Evolutionary conservation across 2,888 invertebrate genomes (phyloP), one percentile per base, ranked within the genome.

Genomic region (Gymnocheta viridis): DNA sequence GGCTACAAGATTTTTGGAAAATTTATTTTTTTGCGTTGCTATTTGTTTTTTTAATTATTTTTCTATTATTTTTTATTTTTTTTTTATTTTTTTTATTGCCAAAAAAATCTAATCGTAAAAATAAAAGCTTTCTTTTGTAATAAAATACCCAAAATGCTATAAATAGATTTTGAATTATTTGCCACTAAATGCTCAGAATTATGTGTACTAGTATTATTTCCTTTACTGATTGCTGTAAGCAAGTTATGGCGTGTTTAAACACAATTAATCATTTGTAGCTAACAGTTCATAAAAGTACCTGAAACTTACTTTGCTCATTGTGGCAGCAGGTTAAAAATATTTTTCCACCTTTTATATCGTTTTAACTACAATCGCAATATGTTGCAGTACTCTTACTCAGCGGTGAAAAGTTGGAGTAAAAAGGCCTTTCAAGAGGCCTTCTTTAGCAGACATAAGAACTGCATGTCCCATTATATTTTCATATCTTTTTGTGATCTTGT

Each of bases 201-300:
- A 24, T 32, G 69, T 70, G 47, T 47, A 44, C 17, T 12, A 32
- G 19, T 19, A 22, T 17, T 29, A 14, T 64, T 24, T 32, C 7
- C 35, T 44, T 44, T 79, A 54, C 58, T 49, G 29, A 19, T 67
- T 58, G 44, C 22, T 44, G 51, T 22, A 5, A 24, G 66, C 41
- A 49, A 41, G 58, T 67, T 51, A 73, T 84, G 29, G 81, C 84
- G 69, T 84, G 84, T 74, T 78, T 38, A 64, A 78, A 49, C 32
- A 58, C 56, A 22, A 84, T 84, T 84, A 69, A 81, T 84, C 81
- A 84, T 64, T 79, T 41, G 73, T 32, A 38, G 73, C 84, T 35
- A 84, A 84, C 77, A 84, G 77, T 64, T 81, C 62, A 78, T 74
- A 81, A 84, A 83, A 81, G 77, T 81, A 77, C 72, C 69, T 81